Base-by-base conservation (phyloP, 2,888 invertebrate genomes). In the Amiota communis region DNA sequence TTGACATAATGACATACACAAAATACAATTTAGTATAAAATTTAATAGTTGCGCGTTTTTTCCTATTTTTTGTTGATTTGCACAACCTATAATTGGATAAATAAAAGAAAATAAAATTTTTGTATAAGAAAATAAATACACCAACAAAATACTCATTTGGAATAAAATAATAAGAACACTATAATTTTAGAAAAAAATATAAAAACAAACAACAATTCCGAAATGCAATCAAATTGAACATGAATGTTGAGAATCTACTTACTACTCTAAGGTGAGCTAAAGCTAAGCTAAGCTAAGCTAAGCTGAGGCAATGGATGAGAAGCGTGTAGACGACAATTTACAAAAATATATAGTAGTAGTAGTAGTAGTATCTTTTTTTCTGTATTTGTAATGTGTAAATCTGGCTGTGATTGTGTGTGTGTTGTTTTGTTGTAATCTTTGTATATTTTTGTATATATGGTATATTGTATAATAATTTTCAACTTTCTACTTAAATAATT, bases 401-500 rank as follows among this genome's bases (percentile, higher is more conserved):
- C 6, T 36, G 36, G 23, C 23, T 36, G 2, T 36, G 2, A 1
- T 36, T 36, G 36, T 36, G 36, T 36, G 23, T 36, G 36, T 36
- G 36, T 72, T 36, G 36, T n/a, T n/a, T n/a, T 36, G 36, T 61
- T 74, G 20, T 17, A 59, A 20, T 59, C 46, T 63, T 63, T 13
- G 63, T 63, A 36, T 63, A 13, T 36, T 72, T 75, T 13, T 65
- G 36, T 76, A 74, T 71, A 67, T 74, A 69, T n/a, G n/a, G n/a
- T 74, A 71, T 23, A 23, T 23, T n/a, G n/a, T n/a, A n/a, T n/a
- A n/a, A 23, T 70, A 78, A 53, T 76, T 71, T 74, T 67, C 73
- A 79, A 77, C 79, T 81, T 77, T 81, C 81, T 61, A 77, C 83
- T 82, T 82, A 82, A 67, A 77, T 81, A 36, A 77, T 76, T 80